phyloP scores from a whole-genome alignment of 1,140 invertebrate genomes.

The Popillia japonica region DNA sequence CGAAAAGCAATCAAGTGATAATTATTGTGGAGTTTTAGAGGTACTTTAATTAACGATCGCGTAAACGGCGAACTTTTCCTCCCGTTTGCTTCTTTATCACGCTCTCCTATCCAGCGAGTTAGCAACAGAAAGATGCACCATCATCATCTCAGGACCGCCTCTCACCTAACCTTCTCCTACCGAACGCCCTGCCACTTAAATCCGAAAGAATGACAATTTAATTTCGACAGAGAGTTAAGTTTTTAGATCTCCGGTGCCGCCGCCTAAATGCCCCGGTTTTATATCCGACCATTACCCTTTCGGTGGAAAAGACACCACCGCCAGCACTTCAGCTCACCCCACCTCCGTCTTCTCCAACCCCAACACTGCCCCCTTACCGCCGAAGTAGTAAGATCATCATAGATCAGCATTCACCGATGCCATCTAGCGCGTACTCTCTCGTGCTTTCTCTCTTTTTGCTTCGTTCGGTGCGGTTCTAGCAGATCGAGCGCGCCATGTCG shows the following conservation, averaged over 20 bases:
- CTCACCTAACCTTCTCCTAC: neutral
- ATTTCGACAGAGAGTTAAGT: conserved; percentile 51
- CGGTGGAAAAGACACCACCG: conserved; percentile 1
- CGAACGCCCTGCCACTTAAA: conserved; percentile 39
- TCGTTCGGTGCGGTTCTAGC: conserved; percentile 38
- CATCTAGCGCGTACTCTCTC: conserved; percentile 22
- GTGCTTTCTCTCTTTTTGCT: neutral
- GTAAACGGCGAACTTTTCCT: conserved; percentile 42
- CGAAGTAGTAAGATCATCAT: conserved; percentile 57
- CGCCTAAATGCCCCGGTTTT: conserved; percentile 43
- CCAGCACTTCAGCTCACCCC: conserved; percentile 33
- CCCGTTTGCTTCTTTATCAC: neutral
- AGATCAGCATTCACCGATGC: conserved; percentile 50
- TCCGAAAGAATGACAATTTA: conserved; percentile 56
- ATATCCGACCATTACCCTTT: conserved; percentile 54
- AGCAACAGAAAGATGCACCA: neutral
- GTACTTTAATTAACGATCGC: conserved; percentile 49
- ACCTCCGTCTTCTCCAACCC: conserved; percentile 10
- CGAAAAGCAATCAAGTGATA: conserved; percentile 37
- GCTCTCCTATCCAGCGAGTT: neutral
- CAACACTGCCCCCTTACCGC: neutral
- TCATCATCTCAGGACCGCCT: neutral
- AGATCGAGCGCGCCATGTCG: conserved; percentile 47
- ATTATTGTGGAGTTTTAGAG: conserved; percentile 44
- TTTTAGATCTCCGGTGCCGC: conserved; percentile 51